A percentile compares a stretch with the other conserved stretches of the same genome.
These are phyloP conservation scores for Drosophila bifasciata DNA, from an alignment of 1,140 invertebrate genomes.

Conservation along the genomic window DNA sequence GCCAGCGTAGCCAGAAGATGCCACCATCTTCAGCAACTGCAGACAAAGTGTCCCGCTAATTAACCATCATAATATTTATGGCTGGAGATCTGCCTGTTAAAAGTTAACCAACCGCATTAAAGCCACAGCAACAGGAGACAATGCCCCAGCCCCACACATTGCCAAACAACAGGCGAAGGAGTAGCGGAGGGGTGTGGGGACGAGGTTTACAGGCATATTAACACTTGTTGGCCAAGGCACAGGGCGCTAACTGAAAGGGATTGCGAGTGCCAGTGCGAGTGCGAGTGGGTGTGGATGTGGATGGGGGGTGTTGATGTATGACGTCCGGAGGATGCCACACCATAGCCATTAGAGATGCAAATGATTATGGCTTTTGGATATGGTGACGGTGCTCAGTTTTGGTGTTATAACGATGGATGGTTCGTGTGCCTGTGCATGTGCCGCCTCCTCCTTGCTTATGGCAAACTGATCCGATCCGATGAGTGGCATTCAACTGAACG, in stretches of 20 bases:
- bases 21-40: conserved; percentile 19
- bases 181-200: no score
- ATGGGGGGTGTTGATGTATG: conserved; percentile 66
- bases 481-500: conserved; percentile 7
- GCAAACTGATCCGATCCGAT: conserved; percentile 21
- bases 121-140: conserved; percentile 25
- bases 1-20: conserved; percentile 5
- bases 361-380: conserved; percentile 75
- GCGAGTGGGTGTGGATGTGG: neutral
- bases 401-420: conserved; percentile 10
- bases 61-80: conserved; percentile 83
- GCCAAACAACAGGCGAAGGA: conserved; percentile 18
- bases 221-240: conserved; percentile 47
- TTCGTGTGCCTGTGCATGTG: neutral
- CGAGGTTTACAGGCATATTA: conserved; percentile 58
- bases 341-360: conserved; percentile 75
- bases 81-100: conserved; percentile 62
- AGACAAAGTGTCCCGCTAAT: conserved; percentile 78
- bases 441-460: conserved; percentile 4
- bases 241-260: neutral
- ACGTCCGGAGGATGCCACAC: conserved; percentile 46
- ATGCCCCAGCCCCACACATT: conserved; percentile 10
- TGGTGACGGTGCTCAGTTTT: conserved; percentile 23
- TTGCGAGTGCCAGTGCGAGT: neutral
- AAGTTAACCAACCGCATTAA: conserved; percentile 76